phyloP scores from a whole-genome alignment of 2,113 vertebrate species.

The Ornithorhynchus anatinus region DNA sequence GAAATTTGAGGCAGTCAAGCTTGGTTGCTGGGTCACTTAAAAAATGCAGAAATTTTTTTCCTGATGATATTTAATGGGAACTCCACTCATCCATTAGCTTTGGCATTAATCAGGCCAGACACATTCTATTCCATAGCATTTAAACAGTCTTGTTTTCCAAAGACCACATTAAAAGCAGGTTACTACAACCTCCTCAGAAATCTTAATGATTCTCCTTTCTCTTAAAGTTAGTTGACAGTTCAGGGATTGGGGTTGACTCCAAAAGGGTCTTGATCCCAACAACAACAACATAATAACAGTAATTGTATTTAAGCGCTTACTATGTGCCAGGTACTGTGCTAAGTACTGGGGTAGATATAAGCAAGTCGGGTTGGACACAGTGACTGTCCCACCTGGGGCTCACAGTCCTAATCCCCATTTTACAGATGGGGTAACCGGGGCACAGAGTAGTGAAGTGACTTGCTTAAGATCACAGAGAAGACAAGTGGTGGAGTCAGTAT shows the following conservation, averaged over 20 bases:
- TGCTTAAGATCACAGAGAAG: too few species aligned
- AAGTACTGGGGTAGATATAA: too few species aligned
- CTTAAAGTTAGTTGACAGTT: constrained; percentile 6
- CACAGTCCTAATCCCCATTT: too few species aligned
- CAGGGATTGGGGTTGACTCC: neutral
- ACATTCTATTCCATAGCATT: neutral
- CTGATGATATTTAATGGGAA: constrained; percentile 57
- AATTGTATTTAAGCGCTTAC: too few species aligned
- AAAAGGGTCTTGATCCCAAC: too few species aligned
- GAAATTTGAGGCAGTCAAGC: constrained; percentile 36
- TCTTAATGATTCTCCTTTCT: constrained; percentile 1
- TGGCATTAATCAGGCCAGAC: constrained; percentile 44
- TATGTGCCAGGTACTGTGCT: too few species aligned
- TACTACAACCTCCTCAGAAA: neutral
- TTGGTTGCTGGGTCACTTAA: constrained; percentile 51
- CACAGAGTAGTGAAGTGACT: too few species aligned
- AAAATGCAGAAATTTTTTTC: constrained; percentile 56
- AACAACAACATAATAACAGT: too few species aligned
- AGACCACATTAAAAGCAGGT: constrained; percentile 1
- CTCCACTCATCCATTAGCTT: constrained; percentile 50
- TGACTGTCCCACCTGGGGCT: too few species aligned
- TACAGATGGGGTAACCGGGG: too few species aligned
- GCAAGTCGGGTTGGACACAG: too few species aligned
- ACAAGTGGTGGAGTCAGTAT: too few species aligned
- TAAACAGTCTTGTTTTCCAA: constrained; percentile 3